Base-by-base conservation (phyloP, 2,797 vertebrate species). In the Mus caroli region DNA sequence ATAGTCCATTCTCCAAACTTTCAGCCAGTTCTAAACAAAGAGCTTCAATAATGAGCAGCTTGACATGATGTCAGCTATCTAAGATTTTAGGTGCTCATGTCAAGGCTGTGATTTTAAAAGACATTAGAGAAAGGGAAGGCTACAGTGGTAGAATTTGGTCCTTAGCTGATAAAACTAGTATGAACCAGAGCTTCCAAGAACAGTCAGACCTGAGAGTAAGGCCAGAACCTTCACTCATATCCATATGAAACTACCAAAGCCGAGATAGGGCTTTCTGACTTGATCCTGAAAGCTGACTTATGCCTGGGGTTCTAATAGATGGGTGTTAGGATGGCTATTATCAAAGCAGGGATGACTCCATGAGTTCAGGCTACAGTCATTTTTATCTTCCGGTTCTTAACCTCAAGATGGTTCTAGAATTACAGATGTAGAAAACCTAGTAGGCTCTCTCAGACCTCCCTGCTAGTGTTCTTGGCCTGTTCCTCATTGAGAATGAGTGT, bases 1-100 rank as follows among this genome's bases (percentile, higher is more conserved):
- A 97, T 98, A 98, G 95, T 96, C 96, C 75, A 94, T 97, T 98
- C 98, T 97, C 91, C 95, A 98, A 98, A 96, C 90, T 97, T 97
- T 97, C 90, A 97, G 89, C 80, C 88, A 97, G 91, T 88, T 97
- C 98, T 94, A 96, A 98, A 97, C 95, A 97, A 98, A 97, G 58
- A 91, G 71, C 40, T 93, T 94, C 97, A 98, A 86, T 97, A 95
- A 98, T 94, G 86, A 98, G 37, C 34, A 84, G 94, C 90, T 92
- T 98, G 96, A 98, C 95, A 98, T 0, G 2, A 96, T 40, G 62
- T 64, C 73, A 91, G 86, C 46, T 94, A 80, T 86, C 92, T 94
- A 67, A 89, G 75, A 92, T 37, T 92, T 8, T n/a, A 94, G 85
- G 75, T 69, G 84, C 14, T 90, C 52, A 1, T 43, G 24, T 88